Evolutionary conservation across 2,113 vertebrate species (phyloP).

Genomic region (Rhizomys pruinosus): DNA sequence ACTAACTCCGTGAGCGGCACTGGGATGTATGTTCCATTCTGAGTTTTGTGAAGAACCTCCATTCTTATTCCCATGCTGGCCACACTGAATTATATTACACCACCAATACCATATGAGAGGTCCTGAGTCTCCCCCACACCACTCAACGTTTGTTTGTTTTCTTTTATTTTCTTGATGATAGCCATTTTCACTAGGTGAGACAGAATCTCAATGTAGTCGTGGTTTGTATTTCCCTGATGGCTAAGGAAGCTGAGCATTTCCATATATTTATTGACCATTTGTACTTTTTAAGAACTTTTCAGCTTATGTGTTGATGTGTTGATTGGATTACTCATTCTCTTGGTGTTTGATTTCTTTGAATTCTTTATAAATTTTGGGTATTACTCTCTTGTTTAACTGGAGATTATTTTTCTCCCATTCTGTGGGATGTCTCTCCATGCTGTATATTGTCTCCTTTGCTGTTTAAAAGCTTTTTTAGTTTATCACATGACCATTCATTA

Average conservation of each 20-base stretch:
- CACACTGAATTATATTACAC: not conserved
- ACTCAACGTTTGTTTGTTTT: too few relatives aligned
- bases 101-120: not conserved
- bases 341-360: not conserved
- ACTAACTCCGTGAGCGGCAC: too few relatives aligned
- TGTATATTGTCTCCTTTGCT: not conserved
- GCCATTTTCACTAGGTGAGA: not conserved
- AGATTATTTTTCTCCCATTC: not conserved
- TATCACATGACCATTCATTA: not conserved
- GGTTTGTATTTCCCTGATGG: not conserved
- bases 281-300: not conserved
- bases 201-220: not conserved
- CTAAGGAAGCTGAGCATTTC: not conserved
- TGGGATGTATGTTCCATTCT: not conserved
- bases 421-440: not conserved
- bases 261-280: not conserved
- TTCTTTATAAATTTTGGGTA: not conserved
- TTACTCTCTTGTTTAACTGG: not conserved
- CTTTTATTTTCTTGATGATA: not conserved
- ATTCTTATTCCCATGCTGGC: not conserved
- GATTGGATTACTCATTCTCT: not conserved
- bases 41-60: not conserved
- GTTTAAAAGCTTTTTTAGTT: not conserved
- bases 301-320: not conserved
- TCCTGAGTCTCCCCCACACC: too few relatives aligned